Evolutionary conservation across 2,797 vertebrate genomes (phyloP).

Genomic region (Novumbra hubbsi): DNA sequence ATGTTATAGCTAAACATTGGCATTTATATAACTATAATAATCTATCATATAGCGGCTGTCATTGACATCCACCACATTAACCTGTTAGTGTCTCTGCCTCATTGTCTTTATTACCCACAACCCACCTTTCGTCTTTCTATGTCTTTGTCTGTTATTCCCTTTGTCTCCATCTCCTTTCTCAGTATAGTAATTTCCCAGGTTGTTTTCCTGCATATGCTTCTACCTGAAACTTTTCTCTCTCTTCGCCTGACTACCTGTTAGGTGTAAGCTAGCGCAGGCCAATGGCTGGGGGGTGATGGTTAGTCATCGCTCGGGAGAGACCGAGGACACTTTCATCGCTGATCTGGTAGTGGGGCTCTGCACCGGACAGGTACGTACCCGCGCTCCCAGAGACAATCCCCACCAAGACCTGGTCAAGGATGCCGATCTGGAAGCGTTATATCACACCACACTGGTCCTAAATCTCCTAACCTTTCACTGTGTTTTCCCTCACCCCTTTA

Average conservation of each 20-base stretch:
- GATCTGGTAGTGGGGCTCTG: conserved; percentile 95
- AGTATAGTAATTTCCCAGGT: neutral
- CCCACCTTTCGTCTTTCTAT: neutral
- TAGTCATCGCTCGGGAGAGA: conserved; percentile 94
- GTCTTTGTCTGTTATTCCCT: neutral
- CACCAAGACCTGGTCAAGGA: neutral
- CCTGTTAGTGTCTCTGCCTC: neutral
- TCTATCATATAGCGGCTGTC: neutral
- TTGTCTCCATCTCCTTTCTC: neutral
- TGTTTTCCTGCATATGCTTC: conserved; percentile 20
- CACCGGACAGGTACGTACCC: conserved; percentile 85
- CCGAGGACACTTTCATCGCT: conserved; percentile 94
- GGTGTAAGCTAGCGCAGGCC: conserved; percentile 92
- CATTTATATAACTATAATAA: neutral
- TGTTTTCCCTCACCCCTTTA: neutral
- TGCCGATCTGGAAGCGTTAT: neutral
- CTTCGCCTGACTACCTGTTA: conserved; percentile 35
- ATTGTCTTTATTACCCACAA: neutral
- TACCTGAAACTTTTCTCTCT: neutral
- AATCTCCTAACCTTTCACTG: neutral
- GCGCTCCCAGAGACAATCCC: neutral
- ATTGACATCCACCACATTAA: neutral
- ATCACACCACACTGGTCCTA: neutral
- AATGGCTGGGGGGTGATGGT: conserved; percentile 98
- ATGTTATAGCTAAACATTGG: neutral